Base-by-base conservation (phyloP, 2,888 invertebrate genomes). In the Drosophila prolongata region DNA sequence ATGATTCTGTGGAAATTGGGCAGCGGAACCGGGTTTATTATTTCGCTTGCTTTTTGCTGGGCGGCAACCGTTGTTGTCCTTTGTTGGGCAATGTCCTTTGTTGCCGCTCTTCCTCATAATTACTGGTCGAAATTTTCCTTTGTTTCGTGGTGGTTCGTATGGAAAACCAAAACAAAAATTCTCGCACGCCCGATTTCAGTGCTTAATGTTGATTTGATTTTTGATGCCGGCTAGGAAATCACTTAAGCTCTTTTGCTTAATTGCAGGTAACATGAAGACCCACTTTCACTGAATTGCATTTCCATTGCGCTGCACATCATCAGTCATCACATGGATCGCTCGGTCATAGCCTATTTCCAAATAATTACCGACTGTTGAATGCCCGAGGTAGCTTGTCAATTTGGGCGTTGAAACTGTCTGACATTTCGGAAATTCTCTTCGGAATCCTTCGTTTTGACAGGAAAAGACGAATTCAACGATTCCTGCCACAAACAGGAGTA, bases 151-250 rank as follows among this genome's bases (percentile, higher is more conserved):
- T 3, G 9, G 24, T 71, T 64, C 58, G 55, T 44, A 43, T 53
- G 27, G 30, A 35, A 44, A 43, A 53, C 8, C 14, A 8, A 10
- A n/a, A 79, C 74, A 74, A 76, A 74, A 70, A 73, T 55, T 53
- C 54, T 69, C 43, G 54, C 44, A 10, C 38, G 27, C 27, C 10
- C 56, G 42, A 50, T 35, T 55, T 53, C 59, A 78, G 68, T 70
- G 76, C 6, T 16, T 59, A 74, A 71, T 78, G 81, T 65, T 84
- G 76, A 84, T 84, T 89, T 77, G 69, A n/a, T 71, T 87, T 87
- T 79, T 76, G 76, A 86, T 75, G 81, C 70, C 54, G 57, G 30
- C 47, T 1, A 10, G 13, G 5, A 2, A 49, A 2, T 24, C 24
- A 44, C 10, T 44, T 44, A 1, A 43, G 1, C 9, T 16, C 11